phyloP scores from a whole-genome alignment of 1,140 invertebrate species.

The Maconellicoccus hirsutus region DNA sequence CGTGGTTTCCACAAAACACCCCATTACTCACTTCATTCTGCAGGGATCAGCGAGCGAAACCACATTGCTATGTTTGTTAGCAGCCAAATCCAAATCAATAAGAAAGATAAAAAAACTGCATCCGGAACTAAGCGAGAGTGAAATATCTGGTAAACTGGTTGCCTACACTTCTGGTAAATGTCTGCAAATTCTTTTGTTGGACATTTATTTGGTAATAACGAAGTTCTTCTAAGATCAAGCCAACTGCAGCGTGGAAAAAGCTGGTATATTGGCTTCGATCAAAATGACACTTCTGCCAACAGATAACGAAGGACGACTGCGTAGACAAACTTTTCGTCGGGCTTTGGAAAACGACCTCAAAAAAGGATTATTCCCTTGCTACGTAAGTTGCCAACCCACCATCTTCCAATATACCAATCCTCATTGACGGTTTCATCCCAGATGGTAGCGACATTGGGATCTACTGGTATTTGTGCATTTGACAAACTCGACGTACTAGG shows the following conservation, averaged over 20 bases:
- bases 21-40: conserved; percentile 31
- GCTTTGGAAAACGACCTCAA: conserved; percentile 62
- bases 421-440: too few species aligned
- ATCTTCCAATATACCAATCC: too few species aligned
- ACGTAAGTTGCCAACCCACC: conserved; percentile 38
- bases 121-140: conserved; percentile 48
- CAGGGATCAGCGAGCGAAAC: conserved; percentile 88
- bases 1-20: too few species aligned
- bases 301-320: conserved; percentile 57
- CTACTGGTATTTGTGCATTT: conserved; percentile 85
- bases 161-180: conserved; percentile 66
- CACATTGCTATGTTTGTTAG: conserved; percentile 68
- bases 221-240: conserved; percentile 56
- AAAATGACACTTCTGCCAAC: conserved; percentile 64
- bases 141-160: conserved; percentile 63
- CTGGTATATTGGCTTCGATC: conserved; percentile 67
- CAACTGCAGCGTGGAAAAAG: conserved; percentile 84
- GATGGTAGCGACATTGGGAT: conserved; percentile 77
- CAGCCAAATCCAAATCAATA: conserved; percentile 60
- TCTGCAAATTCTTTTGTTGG: too few species aligned
- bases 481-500: conserved; percentile 76
- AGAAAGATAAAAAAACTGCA: conserved; percentile 42
- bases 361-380: conserved; percentile 64
- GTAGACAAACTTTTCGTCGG: conserved; percentile 57
- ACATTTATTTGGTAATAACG: background rate